phyloP scores from a whole-genome alignment of 2,797 vertebrate genomes.

The Rhadinocentrus ornatus region DNA sequence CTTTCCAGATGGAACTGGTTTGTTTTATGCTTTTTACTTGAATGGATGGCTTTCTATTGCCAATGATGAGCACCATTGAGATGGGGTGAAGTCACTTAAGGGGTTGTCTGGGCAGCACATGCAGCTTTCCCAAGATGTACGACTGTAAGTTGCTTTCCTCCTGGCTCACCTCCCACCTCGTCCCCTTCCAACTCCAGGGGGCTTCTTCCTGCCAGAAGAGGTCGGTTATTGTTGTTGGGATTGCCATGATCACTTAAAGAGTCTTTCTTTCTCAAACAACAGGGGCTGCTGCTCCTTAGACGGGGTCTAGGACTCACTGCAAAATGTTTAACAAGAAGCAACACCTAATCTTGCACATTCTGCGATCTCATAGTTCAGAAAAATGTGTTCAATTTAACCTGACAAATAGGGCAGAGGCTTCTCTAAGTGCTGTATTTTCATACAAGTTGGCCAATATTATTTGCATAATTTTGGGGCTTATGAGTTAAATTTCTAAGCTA shows the following conservation, averaged over 20 bases:
- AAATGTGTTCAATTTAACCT: constrained; percentile 58
- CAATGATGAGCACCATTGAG: constrained; percentile 69
- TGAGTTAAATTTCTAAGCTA: constrained; percentile 36
- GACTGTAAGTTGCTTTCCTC: constrained; percentile 64
- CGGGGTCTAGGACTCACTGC: constrained; percentile 37
- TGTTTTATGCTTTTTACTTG: constrained; percentile 55
- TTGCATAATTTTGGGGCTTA: constrained; percentile 48
- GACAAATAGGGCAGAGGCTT: constrained; percentile 50
- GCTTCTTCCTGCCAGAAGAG: constrained; percentile 66
- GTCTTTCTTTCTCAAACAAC: constrained; percentile 62
- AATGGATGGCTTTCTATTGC: constrained; percentile 65
- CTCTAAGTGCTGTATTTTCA: constrained; percentile 65
- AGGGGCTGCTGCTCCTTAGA: constrained; percentile 52
- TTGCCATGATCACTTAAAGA: constrained; percentile 68
- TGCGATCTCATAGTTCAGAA: constrained; percentile 10
- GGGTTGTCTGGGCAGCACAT: constrained; percentile 72
- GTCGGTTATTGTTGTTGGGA: constrained; percentile 73
- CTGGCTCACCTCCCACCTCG: constrained; percentile 47
- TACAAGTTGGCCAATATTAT: constrained; percentile 48
- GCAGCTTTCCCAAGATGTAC: constrained; percentile 68
- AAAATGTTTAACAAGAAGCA: constrained; percentile 58
- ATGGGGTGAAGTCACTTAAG: constrained; percentile 74
- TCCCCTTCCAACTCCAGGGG: constrained; percentile 46
- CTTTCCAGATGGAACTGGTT: constrained; percentile 58
- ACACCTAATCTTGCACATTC: constrained; percentile 49